These are phyloP conservation scores for Ophion obscuratus DNA, from an alignment of 2,888 invertebrate species.

Conservation along the genomic window DNA sequence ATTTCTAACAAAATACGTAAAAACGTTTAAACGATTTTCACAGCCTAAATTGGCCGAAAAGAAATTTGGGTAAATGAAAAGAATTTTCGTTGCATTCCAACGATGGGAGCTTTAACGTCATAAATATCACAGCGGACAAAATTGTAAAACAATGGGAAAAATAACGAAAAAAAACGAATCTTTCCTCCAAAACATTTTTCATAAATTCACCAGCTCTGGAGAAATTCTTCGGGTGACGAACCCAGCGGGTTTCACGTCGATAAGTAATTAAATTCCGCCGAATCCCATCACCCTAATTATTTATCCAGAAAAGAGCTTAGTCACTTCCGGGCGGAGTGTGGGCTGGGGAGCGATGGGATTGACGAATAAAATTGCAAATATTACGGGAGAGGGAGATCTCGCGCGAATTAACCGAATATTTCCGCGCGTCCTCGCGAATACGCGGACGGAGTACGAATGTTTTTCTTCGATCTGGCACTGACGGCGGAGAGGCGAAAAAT, in stretches of 20 bases:
- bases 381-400: constrained; percentile 21
- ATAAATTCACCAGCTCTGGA: no score
- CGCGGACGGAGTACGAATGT: constrained; percentile 58
- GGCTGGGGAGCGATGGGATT: background rate
- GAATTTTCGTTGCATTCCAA: no score
- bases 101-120: no score
- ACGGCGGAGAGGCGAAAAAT: constrained; percentile 25
- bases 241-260: background rate
- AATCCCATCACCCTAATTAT: constrained; percentile 37
- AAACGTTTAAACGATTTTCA: no score
- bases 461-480: constrained; percentile 60
- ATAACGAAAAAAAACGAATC: no score
- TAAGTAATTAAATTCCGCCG: constrained; percentile 27
- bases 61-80: no score
- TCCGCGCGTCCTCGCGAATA: constrained; percentile 1
- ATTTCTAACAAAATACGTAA: background rate
- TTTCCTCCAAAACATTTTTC: background rate
- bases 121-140: no score
- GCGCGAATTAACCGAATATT: constrained; percentile 25
- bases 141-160: no score
- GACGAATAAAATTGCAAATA: constrained; percentile 57
- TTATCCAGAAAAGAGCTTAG: constrained; percentile 41
- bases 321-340: background rate
- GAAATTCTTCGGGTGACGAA: background rate
- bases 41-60: no score